phyloP scores from a whole-genome alignment of 2,797 vertebrate species.

The Falco berigora region DNA sequence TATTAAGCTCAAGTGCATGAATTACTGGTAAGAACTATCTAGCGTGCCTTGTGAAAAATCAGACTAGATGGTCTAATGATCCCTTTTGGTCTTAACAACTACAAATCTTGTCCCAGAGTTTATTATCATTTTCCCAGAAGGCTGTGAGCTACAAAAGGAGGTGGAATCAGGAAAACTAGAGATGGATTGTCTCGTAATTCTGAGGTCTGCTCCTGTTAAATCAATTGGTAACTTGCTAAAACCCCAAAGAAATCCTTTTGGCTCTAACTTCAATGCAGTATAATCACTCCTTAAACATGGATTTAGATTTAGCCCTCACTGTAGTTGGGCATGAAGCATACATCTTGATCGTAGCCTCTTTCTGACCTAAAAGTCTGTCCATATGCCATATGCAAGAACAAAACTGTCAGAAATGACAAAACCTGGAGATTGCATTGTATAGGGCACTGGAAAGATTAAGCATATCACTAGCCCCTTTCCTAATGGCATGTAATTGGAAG shows the following conservation, averaged over 20 bases:
- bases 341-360: not conserved
- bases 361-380: not conserved
- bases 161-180: not conserved
- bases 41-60: not conserved
- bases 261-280: not conserved
- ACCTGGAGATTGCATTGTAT: not conserved
- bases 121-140: not conserved
- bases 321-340: not conserved
- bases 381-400: not conserved
- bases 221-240: not conserved
- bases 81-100: not conserved
- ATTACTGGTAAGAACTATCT: not conserved
- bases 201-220: not conserved
- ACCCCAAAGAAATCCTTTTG: not conserved
- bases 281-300: not conserved
- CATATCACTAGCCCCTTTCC: not conserved
- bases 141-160: not conserved
- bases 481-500: not conserved
- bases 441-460: not conserved
- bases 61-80: not conserved
- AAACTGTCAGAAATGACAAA: not conserved
- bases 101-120: conserved; percentile 1
- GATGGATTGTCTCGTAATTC: not conserved
- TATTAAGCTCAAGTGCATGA: not conserved
- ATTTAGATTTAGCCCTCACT: not conserved